Evolutionary conservation across 2,888 invertebrate species (phyloP).

Genomic region (Plebejus melissa): DNA sequence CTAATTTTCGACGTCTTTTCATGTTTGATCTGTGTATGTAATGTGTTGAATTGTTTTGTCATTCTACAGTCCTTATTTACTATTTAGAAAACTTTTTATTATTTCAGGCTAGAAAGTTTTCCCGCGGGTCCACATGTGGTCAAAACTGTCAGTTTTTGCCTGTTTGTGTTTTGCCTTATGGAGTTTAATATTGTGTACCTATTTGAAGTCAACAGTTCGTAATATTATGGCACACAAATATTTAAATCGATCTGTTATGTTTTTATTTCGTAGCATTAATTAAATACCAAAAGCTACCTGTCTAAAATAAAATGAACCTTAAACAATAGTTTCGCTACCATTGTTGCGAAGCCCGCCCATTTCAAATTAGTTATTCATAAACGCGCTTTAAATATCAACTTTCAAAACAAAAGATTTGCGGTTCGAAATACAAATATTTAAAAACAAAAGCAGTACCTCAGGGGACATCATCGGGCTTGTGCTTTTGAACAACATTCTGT

Average conservation of each 20-base stretch:
- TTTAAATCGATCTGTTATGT: neutral
- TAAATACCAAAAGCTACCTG: neutral
- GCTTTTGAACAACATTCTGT: conserved; percentile 23
- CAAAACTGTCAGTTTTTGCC: neutral
- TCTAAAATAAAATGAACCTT: neutral
- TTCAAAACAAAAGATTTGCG: neutral
- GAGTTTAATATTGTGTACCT: neutral
- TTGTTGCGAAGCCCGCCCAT: conserved; percentile 12
- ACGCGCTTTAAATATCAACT: neutral
- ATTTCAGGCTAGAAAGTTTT: neutral
- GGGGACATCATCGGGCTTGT: conserved; percentile 21
- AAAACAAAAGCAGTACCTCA: conserved; percentile 22
- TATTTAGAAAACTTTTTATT: no score
- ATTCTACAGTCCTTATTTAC: no score
- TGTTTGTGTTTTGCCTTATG: no score
- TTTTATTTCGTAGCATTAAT: neutral
- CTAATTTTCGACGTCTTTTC: no score
- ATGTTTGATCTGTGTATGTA: no score
- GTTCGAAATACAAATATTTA: conserved; percentile 20
- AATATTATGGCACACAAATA: neutral
- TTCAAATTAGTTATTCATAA: conserved; percentile 17
- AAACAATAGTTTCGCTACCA: neutral
- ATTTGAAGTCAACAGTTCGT: neutral
- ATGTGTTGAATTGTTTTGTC: no score
- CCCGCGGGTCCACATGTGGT: neutral